Base-by-base conservation (phyloP, 2,113 vertebrate species). In the Paratilapia polleni region DNA sequence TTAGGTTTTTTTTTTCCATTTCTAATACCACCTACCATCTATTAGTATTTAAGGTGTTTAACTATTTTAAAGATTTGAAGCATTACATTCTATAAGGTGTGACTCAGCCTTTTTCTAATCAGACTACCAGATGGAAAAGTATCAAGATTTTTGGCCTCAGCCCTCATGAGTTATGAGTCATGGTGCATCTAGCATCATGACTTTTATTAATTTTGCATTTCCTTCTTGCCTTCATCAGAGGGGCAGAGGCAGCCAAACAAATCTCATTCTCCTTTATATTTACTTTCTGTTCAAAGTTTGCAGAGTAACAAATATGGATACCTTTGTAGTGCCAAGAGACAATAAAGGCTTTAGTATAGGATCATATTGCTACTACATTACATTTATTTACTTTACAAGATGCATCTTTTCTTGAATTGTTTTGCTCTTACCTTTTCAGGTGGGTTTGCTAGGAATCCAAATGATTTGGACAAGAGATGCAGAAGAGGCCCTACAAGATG, bases 381-480 rank as follows among this genome's bases (percentile, higher is more conserved):
- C 13, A n/a, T 66, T 38, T 68, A 59, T 75, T 6, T n/a, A 57
- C 17, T 38, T 24, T 36, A 34, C 11, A 31, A 31, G 17, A 24
- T 17, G 2, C 17, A 70, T 41, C 4, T 74, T 54, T 59, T 49
- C 9, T 4, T 59, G 19, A 22, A 6, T 43, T 20, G 6, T 64
- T 60, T 75, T 26, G 11, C 14, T 26, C 0, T 13, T 28, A 47
- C 64, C 22, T 11, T 41, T 83, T 93, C 63, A 98, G 96, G 96
- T 98, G 88, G 97, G 97, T 38, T 94, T 98, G 81, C 89, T 98
- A 47, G 97, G 97, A 88, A 92, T 98, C 91, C 97, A 98, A 86
- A 97, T 98, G 95, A 81, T 98, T 78, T 98, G 97, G 97, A 98
- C 97, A 9, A 95, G 87, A 79, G 97, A 97, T 91, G 94, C 97